Conservation (phyloP, 92 coral and sea anemone genomes). For the Hydrozoanthus gracilis region DNA sequence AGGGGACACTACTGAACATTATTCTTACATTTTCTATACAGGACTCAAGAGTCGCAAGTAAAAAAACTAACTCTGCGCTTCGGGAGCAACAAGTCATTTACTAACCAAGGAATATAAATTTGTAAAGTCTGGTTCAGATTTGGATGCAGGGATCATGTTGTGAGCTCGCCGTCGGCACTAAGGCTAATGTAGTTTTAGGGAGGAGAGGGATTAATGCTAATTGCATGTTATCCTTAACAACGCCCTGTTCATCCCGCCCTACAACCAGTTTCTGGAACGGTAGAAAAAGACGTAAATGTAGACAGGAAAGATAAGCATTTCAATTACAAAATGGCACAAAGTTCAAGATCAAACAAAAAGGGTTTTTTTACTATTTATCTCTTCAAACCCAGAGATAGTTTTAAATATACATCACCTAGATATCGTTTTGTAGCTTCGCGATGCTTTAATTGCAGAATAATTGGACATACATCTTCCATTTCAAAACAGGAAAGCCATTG, state of each 20-base stretch:
- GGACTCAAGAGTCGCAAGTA: not conserved
- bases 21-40: not conserved
- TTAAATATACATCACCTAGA: too few species aligned
- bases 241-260: constrained; percentile 32
- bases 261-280: constrained; percentile 13
- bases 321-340: constrained; percentile 1
- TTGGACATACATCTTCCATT: too few species aligned
- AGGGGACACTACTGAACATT: not conserved
- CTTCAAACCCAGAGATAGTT: too few species aligned
- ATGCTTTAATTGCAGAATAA: too few species aligned
- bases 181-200: constrained; percentile 15
- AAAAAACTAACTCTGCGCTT: not conserved
- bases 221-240: not conserved
- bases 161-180: constrained; percentile 10
- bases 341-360: not conserved
- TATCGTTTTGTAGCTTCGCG: too few species aligned
- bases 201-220: constrained; percentile 14
- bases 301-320: not conserved
- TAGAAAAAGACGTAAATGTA: not conserved
- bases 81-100: constrained; percentile 1
- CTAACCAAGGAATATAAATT: constrained; percentile 4
- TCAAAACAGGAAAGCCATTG: too few species aligned
- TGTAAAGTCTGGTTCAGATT: constrained; percentile 2
- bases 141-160: constrained; percentile 13
- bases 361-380: not conserved